Evolutionary conservation across 2,113 vertebrate genomes (phyloP).

Genomic region (Castor canadensis): DNA sequence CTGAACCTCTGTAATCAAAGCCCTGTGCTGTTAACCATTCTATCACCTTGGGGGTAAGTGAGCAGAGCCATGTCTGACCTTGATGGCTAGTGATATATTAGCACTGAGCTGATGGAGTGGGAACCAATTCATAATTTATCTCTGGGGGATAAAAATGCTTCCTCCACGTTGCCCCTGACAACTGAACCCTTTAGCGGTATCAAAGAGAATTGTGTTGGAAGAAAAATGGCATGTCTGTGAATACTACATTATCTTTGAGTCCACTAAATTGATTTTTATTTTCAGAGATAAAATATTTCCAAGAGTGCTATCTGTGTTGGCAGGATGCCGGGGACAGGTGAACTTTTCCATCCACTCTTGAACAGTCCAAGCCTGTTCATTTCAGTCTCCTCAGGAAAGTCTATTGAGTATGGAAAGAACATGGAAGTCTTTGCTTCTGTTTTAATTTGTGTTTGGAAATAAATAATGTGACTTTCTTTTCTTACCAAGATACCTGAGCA

Average conservation of each 20-base stretch:
- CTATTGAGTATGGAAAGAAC: not conserved
- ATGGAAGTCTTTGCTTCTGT: not conserved
- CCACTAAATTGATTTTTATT: slow-evolving; percentile 77
- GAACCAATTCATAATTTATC: slow-evolving; percentile 71
- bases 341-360: slow-evolving; percentile 60
- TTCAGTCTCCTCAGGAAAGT: not conserved
- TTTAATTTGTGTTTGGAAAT: not conserved
- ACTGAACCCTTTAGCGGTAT: slow-evolving; percentile 64
- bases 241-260: slow-evolving; percentile 71
- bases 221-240: slow-evolving; percentile 66
- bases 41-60: not conserved
- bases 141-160: not conserved
- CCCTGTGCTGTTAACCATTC: not conserved
- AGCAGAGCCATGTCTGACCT: slow-evolving; percentile 45
- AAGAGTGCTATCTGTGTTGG: slow-evolving; percentile 57
- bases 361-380: not conserved
- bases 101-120: slow-evolving; percentile 23
- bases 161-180: slow-evolving; percentile 53
- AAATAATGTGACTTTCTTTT: not conserved
- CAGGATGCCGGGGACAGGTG: slow-evolving; percentile 47
- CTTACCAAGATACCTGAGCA: not conserved
- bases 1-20: slow-evolving; percentile 23
- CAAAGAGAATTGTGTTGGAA: slow-evolving; percentile 63
- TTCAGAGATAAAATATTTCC: slow-evolving; percentile 73
- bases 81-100: slow-evolving; percentile 59